Evolutionary conservation across 1,140 invertebrate genomes (phyloP).

Genomic region (Drosophila lacertosa): DNA sequence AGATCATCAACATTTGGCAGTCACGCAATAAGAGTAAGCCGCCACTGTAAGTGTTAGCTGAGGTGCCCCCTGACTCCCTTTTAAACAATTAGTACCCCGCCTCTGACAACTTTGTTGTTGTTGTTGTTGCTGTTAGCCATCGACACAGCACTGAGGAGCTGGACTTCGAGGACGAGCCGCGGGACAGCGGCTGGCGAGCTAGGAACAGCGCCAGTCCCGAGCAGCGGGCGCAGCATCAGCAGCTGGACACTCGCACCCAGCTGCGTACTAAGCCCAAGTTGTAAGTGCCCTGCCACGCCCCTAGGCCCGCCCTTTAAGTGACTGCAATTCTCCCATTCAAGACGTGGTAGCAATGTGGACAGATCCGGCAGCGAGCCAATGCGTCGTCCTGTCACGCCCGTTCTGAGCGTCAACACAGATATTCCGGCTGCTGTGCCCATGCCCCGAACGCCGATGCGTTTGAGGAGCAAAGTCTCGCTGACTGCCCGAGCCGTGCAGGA

Average conservation of each 20-base stretch:
- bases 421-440: slow-evolving; percentile 67
- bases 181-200: slow-evolving; percentile 64
- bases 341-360: slow-evolving; percentile 71
- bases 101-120: slow-evolving; percentile 1
- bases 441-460: slow-evolving; percentile 77
- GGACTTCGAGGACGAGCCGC: slow-evolving; percentile 61
- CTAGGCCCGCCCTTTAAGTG: slow-evolving; percentile 9
- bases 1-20: slow-evolving; percentile 65
- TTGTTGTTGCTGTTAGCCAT: slow-evolving; percentile 35
- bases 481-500: slow-evolving; percentile 76
- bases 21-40: slow-evolving; percentile 61
- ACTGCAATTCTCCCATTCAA: slow-evolving; percentile 42
- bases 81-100: background rate
- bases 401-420: slow-evolving; percentile 69
- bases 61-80: background rate
- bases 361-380: slow-evolving; percentile 62
- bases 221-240: slow-evolving; percentile 23
- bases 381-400: slow-evolving; percentile 76
- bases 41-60: slow-evolving; percentile 61
- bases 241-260: slow-evolving; percentile 47
- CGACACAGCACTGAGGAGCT: slow-evolving; percentile 72
- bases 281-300: slow-evolving; percentile 54
- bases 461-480: slow-evolving; percentile 70
- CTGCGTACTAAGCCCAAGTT: slow-evolving; percentile 65
- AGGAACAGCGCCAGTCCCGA: slow-evolving; percentile 57